Evolutionary conservation across 2,797 vertebrate species (phyloP), one percentile per base, ranked within the genome.

Genomic region (Silurus aristotelis): DNA sequence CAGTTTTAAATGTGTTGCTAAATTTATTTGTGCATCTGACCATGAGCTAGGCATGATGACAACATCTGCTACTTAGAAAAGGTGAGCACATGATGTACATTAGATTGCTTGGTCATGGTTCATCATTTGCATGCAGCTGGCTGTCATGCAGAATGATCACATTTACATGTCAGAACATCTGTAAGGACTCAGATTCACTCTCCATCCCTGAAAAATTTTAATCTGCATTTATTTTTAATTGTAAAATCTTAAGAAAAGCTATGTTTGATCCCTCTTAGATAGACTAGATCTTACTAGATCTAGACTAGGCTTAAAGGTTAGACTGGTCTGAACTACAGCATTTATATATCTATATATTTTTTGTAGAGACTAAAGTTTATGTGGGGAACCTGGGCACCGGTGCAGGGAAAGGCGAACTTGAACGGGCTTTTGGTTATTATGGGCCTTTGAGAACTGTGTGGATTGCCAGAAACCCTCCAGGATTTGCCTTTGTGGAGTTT

Each of bases 401-500:
- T 82, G 96, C 96, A 52, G 96, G 96, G 22, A 97, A 97, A 88
- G 96, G 96, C 77, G 96, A 97, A 89, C 93, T 97, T 89, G 97
- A 97, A 90, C 94, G 95, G 86, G 96, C 96, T 56, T 97, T 97
- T 84, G 96, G 96, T 86, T 96, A 96, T 83, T 97, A 97, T 15
- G 96, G 96, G 2, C 96, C 96, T 0, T 93, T 97, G 90, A 94
- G 96, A 92, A 96, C 96, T 0, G 95, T 97, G 12, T 97, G 97
- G 97, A 96, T 97, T 87, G 96, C 97, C 8, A 95, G 96, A 86
- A 97, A 97, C 92, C 96, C 96, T 75, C 96, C 96, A 7, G 96
- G 96, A 84, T 97, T 97, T 82, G 96, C 96, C 87, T 96, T 97
- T 90, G 95, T 95, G 89, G 95, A 96, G 87, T 96, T 95, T 89